Percentiles rank a stretch among this genome's conserved stretches.
phyloP scores from a whole-genome alignment of 2,797 vertebrate species.

The Anas capensis region DNA sequence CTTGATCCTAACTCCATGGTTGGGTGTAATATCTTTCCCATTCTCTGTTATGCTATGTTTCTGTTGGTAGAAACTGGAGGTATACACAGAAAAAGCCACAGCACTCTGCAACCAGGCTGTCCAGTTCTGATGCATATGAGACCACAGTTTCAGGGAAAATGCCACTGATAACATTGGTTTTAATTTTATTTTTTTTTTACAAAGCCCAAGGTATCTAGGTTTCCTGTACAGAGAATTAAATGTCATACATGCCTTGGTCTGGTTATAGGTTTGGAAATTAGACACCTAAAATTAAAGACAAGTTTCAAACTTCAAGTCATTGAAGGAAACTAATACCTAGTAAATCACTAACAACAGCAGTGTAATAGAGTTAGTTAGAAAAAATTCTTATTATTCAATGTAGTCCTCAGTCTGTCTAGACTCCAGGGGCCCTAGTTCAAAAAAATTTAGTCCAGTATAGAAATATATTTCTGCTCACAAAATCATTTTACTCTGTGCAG shows the following conservation, averaged over 20 bases:
- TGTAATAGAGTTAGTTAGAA: not conserved
- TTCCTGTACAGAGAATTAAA: not conserved
- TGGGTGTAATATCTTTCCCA: not conserved
- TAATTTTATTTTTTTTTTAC: not conserved
- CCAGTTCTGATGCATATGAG: not conserved
- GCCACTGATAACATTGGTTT: rapidly evolving
- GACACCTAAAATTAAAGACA: not conserved
- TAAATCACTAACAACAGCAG: not conserved
- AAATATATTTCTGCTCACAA: not conserved
- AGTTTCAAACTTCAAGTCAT: not conserved
- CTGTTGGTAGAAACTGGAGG: not conserved
- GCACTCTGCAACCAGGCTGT: not conserved
- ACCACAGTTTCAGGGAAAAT: not conserved
- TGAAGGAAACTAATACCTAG: not conserved
- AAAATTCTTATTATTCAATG: not conserved
- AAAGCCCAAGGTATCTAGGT: not conserved
- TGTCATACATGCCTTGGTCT: not conserved
- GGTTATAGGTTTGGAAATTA: not conserved
- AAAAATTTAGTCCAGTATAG: not conserved
- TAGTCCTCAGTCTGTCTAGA: not conserved
- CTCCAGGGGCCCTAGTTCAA: rapidly evolving
- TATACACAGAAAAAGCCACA: not conserved
- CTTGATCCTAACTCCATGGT: not conserved
- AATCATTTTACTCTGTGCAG: not conserved
- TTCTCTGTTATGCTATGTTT: not conserved